Conservation (phyloP, 2,113 vertebrate species). For the Origma solitaria region DNA sequence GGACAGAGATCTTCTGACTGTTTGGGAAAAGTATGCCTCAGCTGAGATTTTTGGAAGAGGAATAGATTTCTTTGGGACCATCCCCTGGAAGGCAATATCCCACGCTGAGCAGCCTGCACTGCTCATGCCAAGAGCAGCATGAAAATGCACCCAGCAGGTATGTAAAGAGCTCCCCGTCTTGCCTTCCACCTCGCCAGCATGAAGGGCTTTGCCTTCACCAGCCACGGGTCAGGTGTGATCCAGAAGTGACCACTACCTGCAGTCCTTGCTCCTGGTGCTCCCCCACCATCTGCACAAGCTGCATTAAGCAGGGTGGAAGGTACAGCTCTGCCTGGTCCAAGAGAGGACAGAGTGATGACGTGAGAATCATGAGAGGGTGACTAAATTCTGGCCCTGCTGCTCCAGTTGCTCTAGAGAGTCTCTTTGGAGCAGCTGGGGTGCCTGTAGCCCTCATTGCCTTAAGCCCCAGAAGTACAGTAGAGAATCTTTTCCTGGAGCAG, state of each 20-base stretch:
- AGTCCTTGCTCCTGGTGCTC: not conserved
- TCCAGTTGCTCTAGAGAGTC: not conserved
- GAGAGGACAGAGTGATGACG: not conserved
- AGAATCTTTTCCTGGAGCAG: not conserved
- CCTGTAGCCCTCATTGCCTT: not conserved
- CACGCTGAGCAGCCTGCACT: not conserved
- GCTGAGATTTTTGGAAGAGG: not conserved
- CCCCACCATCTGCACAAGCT: not conserved
- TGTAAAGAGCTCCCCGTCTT: not conserved
- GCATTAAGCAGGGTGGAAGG: not conserved
- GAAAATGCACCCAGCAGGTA: not conserved
- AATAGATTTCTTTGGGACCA: not conserved
- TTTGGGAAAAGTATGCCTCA: not conserved
- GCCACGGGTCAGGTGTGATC: not conserved
- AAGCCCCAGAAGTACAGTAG: not conserved
- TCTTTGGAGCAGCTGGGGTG: not conserved
- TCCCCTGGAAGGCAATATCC: not conserved
- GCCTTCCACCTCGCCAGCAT: not conserved
- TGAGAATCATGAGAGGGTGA: not conserved
- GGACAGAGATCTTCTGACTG: not conserved
- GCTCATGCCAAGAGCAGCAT: not conserved
- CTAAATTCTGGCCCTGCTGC: not conserved
- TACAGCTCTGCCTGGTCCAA: not conserved
- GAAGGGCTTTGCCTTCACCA: not conserved
- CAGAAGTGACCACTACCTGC: not conserved